phyloP scores from a whole-genome alignment of 2,888 invertebrate genomes.

The Epistrophe grossulariae region DNA sequence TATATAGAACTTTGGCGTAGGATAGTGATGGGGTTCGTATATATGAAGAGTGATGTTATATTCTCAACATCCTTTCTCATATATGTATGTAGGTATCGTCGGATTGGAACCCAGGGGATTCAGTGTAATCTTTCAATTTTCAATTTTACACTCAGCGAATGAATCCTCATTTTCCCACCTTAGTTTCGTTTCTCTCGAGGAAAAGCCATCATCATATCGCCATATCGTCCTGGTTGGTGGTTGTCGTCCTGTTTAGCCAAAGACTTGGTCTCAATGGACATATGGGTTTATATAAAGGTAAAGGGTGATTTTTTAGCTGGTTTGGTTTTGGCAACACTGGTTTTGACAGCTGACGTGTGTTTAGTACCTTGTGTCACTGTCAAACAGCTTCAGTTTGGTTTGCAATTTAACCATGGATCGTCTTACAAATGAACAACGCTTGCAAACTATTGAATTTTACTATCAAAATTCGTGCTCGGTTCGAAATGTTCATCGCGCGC shows the following conservation, averaged over 20 bases:
- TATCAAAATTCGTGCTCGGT: too few relatives aligned
- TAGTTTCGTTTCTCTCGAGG: not conserved
- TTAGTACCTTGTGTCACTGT: too few relatives aligned
- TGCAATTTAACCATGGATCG: too few relatives aligned
- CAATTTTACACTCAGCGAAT: conserved; percentile 58
- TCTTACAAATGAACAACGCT: too few relatives aligned
- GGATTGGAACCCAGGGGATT: conserved; percentile 45
- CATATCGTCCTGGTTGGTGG: not conserved
- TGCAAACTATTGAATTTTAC: too few relatives aligned
- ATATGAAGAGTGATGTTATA: conserved; percentile 1
- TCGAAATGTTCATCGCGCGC: too few relatives aligned
- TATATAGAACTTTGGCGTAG: not conserved
- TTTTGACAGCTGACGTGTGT: too few relatives aligned
- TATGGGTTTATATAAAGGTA: too few relatives aligned
- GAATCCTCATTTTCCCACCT: conserved; percentile 17
- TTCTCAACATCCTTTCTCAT: not conserved
- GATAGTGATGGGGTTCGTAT: not conserved
- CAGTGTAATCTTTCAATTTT: conserved; percentile 74
- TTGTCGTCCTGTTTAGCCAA: conserved; percentile 18
- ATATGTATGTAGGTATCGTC: not conserved
- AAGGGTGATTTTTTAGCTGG: too few relatives aligned
- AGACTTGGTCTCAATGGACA: conserved; percentile 43
- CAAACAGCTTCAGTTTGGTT: too few relatives aligned
- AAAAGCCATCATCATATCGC: not conserved
- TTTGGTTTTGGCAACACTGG: too few relatives aligned